Conservation (phyloP, 2,113 vertebrate species). For the Ailuropoda melanoleuca region DNA sequence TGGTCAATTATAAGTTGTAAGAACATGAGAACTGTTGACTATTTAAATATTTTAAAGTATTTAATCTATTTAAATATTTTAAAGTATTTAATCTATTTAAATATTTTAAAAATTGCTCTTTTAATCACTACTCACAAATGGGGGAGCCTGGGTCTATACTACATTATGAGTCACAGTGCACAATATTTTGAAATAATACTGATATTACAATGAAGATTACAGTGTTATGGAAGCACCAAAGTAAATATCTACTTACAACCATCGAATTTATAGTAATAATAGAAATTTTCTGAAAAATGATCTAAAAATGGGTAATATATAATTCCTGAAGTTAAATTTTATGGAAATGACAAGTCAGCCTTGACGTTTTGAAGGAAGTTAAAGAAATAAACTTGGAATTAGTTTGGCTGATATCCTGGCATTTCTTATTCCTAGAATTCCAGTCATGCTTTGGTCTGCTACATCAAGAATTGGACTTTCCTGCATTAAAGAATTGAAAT, state of each 20-base stretch:
- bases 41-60: background rate
- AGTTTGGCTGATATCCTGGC: background rate
- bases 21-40: background rate
- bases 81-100: too few species aligned
- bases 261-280: background rate
- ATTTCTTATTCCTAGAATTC: background rate
- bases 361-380: background rate
- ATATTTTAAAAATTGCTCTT: background rate
- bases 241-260: background rate
- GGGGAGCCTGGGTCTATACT: background rate
- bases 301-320: background rate
- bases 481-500: conserved; percentile 35
- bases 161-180: background rate
- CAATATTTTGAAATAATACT: background rate
- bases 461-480: conserved; percentile 41
- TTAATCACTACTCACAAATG: background rate
- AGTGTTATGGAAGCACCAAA: background rate
- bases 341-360: background rate
- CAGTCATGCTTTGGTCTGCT: background rate
- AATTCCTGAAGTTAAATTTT: background rate
- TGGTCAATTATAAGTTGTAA: background rate
- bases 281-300: background rate
- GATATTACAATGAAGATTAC: background rate
- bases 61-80: background rate
- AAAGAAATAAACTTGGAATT: background rate